Evolutionary conservation across 2,797 vertebrate genomes (phyloP).

Genomic region (Sebastiscus albofasciatus): DNA sequence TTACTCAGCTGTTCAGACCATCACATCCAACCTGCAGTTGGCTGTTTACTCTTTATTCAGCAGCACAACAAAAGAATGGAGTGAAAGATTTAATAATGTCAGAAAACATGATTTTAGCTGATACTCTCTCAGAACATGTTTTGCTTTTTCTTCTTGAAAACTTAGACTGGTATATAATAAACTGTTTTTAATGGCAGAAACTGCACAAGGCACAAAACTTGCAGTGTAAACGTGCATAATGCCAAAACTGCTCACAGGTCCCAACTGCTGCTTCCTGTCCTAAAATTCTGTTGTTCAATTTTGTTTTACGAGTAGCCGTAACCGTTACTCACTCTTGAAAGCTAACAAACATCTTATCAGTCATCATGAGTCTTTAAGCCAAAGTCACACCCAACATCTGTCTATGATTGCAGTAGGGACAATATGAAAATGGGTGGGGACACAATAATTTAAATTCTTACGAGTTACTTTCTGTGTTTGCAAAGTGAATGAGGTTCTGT

Average conservation of each 20-base stretch:
- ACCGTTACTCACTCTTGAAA: not conserved
- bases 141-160: not conserved
- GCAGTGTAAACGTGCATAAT: not conserved
- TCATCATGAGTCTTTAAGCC: not conserved
- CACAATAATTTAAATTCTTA: not conserved
- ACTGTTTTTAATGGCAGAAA: not conserved
- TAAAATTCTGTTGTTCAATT: not conserved
- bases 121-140: not conserved
- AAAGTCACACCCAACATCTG: not conserved
- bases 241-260: too few species aligned
- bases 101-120: not conserved
- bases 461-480: not conserved
- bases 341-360: not conserved
- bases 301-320: not conserved
- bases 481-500: not conserved
- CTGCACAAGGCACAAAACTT: not conserved
- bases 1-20: conserved; percentile 70
- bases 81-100: not conserved
- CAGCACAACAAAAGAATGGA: not conserved
- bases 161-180: not conserved
- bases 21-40: conserved; percentile 21
- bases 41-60: conserved; percentile 33
- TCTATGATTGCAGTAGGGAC: not conserved
- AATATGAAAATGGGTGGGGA: not conserved
- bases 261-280: not conserved